Conservation (phyloP, 2,113 vertebrate genomes). For the Neolamprologus variostigma region DNA sequence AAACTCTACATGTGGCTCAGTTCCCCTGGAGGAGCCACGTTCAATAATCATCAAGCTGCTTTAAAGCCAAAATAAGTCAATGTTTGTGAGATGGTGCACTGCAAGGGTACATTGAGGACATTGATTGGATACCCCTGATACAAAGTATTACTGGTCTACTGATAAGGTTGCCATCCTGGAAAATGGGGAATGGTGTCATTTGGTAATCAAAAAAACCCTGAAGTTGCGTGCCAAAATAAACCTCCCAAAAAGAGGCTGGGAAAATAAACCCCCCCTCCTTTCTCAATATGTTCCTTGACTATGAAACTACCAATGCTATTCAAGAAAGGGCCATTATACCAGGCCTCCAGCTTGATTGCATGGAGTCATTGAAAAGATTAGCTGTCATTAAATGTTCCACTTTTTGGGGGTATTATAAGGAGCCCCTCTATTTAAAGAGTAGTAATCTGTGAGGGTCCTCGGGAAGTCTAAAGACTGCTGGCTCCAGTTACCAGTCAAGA, state of each 20-base stretch:
- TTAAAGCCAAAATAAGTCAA: not conserved
- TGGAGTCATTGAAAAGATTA: slow-evolving; percentile 45
- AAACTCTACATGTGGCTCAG: not conserved
- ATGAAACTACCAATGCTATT: not conserved
- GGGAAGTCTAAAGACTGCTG: not conserved
- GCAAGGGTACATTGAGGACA: not conserved
- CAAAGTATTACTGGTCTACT: not conserved
- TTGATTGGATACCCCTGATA: not conserved
- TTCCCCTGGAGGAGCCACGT: not conserved
- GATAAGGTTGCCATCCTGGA: not conserved
- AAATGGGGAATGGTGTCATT: not conserved
- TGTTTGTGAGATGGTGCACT: not conserved
- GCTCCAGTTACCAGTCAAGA: not conserved
- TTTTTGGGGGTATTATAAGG: slow-evolving; percentile 15
- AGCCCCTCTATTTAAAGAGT: slow-evolving; percentile 6
- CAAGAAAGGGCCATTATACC: slow-evolving; percentile 10
- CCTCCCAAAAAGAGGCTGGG: not conserved
- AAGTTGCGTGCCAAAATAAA: not conserved
- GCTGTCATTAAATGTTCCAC: slow-evolving; percentile 42
- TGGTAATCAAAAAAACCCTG: not conserved
- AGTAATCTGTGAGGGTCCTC: not conserved
- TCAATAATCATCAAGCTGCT: slow-evolving; percentile 7
- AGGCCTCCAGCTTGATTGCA: slow-evolving; percentile 52
- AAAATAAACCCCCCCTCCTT: not conserved
- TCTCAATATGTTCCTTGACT: not conserved